phyloP scores from a whole-genome alignment of 2,888 invertebrate species.

The Oithona nana region DNA sequence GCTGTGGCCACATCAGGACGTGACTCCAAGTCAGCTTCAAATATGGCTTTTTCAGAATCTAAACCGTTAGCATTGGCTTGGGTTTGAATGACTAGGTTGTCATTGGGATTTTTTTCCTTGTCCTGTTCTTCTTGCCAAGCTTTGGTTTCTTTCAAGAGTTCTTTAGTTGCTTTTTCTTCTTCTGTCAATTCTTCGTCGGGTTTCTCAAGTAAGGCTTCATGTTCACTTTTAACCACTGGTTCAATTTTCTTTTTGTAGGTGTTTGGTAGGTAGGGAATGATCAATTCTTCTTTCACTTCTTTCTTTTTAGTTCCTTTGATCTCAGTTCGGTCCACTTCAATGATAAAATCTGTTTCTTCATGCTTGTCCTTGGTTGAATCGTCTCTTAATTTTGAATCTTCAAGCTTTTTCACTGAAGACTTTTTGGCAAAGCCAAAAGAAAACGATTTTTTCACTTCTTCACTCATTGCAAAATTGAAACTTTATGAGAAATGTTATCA shows the following conservation, averaged over 20 bases:
- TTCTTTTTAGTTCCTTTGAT: neutral
- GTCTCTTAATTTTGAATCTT: neutral
- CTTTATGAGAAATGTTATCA: too few species aligned
- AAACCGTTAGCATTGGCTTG: neutral
- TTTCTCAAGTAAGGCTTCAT: neutral
- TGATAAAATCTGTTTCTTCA: neutral
- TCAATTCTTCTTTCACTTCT: neutral
- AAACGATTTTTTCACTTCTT: neutral
- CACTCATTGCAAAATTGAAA: too few species aligned
- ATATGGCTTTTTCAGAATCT: neutral
- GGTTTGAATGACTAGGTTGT: neutral
- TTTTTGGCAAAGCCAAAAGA: neutral
- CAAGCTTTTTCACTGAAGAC: neutral
- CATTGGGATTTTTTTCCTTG: neutral
- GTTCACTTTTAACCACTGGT: neutral
- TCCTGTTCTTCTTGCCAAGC: neutral
- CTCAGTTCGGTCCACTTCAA: neutral
- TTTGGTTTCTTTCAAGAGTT: neutral
- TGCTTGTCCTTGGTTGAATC: neutral
- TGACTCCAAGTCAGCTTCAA: neutral
- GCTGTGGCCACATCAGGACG: conserved; percentile 19
- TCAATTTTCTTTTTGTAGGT: neutral
- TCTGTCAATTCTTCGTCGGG: neutral
- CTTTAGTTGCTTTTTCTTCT: neutral
- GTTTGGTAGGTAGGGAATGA: neutral